Evolutionary conservation across 1,140 invertebrate genomes (phyloP).

Genomic region (Pseudachorutes palmiensis): DNA sequence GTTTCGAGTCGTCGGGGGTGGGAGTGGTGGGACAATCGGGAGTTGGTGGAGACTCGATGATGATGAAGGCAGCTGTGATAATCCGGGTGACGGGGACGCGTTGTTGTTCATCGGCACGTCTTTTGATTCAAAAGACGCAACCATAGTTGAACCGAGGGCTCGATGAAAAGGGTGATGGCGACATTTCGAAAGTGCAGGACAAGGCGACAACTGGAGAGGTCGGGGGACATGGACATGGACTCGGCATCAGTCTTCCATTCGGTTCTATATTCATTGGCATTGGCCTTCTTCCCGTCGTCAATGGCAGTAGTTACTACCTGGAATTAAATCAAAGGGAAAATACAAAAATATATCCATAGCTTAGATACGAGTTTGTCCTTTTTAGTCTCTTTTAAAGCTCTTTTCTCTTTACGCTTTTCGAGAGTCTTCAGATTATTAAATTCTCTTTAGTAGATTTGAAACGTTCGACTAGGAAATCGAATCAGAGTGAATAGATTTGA

Average conservation of each 20-base stretch:
- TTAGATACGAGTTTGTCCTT: no score
- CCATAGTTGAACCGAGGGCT: conserved; percentile 11
- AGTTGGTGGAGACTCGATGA: neutral
- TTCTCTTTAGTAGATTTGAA: no score
- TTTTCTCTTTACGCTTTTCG: no score
- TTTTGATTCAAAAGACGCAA: conserved; percentile 28
- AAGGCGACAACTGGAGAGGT: neutral
- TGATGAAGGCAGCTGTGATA: conserved; percentile 29
- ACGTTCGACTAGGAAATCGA: no score
- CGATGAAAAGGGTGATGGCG: neutral
- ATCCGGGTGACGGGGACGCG: conserved; percentile 22
- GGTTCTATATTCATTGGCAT: neutral
- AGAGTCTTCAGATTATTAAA: no score
- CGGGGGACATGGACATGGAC: neutral
- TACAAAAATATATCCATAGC: no score
- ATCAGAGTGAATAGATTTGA: no score
- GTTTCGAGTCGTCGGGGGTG: neutral
- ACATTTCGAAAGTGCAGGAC: no score
- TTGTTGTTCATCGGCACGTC: conserved; percentile 36
- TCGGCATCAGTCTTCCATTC: neutral
- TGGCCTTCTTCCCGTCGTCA: no score
- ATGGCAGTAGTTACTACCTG: no score
- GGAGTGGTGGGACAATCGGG: neutral
- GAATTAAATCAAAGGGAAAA: no score
- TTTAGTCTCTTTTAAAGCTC: no score